Base-by-base conservation (phyloP, 2,113 vertebrate species). In the Trematocara marginatum region DNA sequence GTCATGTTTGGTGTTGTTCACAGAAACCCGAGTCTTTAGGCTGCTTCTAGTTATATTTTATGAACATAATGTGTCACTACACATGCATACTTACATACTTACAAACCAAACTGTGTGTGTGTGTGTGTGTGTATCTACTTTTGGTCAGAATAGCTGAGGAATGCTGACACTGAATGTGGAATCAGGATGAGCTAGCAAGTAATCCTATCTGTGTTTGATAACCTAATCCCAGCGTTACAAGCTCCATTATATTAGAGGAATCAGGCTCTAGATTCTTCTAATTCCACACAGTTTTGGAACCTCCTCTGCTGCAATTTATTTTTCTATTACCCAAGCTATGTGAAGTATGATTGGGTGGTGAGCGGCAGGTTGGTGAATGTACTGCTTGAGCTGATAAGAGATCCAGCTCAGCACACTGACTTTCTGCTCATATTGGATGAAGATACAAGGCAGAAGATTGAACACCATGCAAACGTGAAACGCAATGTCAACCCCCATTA, bases 181-280 rank as follows among this genome's bases (percentile, higher is more conserved):
- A 45, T 80, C 85, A 66, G 87, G 78, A 84, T 80, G 88, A 86
- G 86, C 64, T n/a, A 52, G 13, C 49, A 56, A 35, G 57, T 93
- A 91, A 93, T 91, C 89, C 89, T 83, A 78, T 87, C 89, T 47
- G 40, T 80, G 86, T 90, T 84, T 90, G 91, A 86, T 89, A 89
- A 83, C 84, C 74, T 61, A 38, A 83, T 89, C 82, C 64, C 6
- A 53, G 89, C 29, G 38, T 91, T 81, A 51, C 3, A 12, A 52
- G 31, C 74, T 71, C 82, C 79, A 29, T 91, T 83, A 86, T 85
- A 83, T 91, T 88, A 84, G 80, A 89, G 52, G 83, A 84, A 80
- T 84, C 82, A 11, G 53, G 3, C 26, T 76, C 57, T 9, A 8
- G 7, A 76, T 79, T 53, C 85, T 7, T 79, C 51, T 85, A 35